phyloP scores from a whole-genome alignment of 2,888 invertebrate species.

The Chloromyia formosa region DNA sequence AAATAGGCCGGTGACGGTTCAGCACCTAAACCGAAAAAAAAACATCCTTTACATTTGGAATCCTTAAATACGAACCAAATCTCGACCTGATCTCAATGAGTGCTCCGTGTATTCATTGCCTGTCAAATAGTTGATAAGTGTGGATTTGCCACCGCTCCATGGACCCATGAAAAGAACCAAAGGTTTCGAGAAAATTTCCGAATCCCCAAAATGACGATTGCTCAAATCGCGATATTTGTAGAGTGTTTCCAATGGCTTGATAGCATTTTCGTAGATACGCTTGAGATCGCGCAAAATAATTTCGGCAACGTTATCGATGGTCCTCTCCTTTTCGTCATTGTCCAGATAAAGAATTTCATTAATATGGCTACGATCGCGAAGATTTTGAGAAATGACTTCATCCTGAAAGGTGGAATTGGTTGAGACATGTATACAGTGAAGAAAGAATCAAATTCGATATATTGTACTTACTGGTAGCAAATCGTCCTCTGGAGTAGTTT shows the following conservation, averaged over 20 bases:
- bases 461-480: constrained; percentile 21
- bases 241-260: constrained; percentile 88
- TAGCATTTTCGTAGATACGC: constrained; percentile 83
- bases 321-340: constrained; percentile 76
- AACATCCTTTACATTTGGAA: neutral
- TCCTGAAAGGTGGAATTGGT: constrained; percentile 64
- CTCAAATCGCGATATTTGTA: constrained; percentile 93
- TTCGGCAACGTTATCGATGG: constrained; percentile 78
- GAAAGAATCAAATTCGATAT: too few relatives aligned
- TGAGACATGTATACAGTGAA: too few relatives aligned
- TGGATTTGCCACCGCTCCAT: constrained; percentile 96
- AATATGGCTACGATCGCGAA: constrained; percentile 82
- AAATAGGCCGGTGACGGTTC: constrained; percentile 94
- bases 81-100: constrained; percentile 84
- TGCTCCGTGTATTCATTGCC: constrained; percentile 85
- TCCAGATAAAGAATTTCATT: constrained; percentile 82
- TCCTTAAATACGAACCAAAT: neutral
- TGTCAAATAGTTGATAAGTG: constrained; percentile 90
- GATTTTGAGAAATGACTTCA: constrained; percentile 77
- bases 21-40: constrained; percentile 71
- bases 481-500: constrained; percentile 69
- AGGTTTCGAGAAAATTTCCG: constrained; percentile 94
- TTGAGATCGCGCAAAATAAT: constrained; percentile 85
- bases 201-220: constrained; percentile 90
- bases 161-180: constrained; percentile 94